Conservation (phyloP, 2,888 invertebrate species). For the Alloscopus bannaensis region DNA sequence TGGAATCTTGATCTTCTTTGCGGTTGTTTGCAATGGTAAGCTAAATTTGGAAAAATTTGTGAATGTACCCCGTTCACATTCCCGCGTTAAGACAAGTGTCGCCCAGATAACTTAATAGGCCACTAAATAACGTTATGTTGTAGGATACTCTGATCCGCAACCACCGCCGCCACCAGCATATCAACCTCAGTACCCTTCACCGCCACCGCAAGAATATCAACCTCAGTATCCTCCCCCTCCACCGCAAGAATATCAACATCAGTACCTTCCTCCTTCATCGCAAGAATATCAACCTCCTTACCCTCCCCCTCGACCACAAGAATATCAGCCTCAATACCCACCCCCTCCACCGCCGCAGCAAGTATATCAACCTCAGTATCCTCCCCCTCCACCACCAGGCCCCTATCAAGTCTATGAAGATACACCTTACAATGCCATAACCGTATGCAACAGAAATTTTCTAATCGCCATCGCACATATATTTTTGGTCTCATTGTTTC, state of each 20-base stretch:
- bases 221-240: neutral
- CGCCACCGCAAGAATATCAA: neutral
- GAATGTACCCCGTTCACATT: too few relatives aligned
- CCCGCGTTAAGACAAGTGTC: too few relatives aligned
- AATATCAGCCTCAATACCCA: too few relatives aligned
- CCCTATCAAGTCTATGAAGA: constrained; percentile 54
- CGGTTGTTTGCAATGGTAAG: neutral
- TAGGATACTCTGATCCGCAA: too few relatives aligned
- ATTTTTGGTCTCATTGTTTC: neutral
- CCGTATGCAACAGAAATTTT: constrained; percentile 48
- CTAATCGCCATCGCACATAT: too few relatives aligned
- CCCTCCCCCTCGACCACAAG: too few relatives aligned
- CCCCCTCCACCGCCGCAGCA: neutral
- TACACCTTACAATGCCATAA: constrained; percentile 56
- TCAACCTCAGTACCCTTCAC: neutral
- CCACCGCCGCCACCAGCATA: neutral
- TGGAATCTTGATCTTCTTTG: neutral
- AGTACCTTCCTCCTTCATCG: neutral
- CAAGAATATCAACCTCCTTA: neutral
- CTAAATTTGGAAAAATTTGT: too few relatives aligned
- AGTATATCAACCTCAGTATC: neutral
- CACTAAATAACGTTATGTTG: too few relatives aligned
- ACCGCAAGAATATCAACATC: constrained; percentile 31
- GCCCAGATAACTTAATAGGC: too few relatives aligned
- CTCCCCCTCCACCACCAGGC: constrained; percentile 25